Conservation (phyloP, 2,113 vertebrate genomes). For the Telmatochromis sp. region DNA sequence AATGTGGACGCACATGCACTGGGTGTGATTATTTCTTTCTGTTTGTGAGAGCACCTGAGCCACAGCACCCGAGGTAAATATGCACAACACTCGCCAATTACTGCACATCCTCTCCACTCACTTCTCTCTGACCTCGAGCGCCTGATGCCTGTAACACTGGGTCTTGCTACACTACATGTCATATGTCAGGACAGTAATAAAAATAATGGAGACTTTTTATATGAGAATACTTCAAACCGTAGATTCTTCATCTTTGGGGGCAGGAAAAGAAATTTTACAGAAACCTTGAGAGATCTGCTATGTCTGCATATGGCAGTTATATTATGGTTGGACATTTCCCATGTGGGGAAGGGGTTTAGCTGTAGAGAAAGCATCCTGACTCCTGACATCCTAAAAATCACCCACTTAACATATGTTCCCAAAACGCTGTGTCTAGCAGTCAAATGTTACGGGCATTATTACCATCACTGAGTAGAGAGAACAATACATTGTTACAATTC, state of each 20-base stretch:
- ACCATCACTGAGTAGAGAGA: neutral
- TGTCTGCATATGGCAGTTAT: neutral
- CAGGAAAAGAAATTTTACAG: neutral
- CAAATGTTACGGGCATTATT: neutral
- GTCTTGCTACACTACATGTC: neutral
- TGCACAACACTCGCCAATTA: neutral
- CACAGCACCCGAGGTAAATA: neutral
- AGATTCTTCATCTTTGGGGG: neutral
- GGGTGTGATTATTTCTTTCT: neutral
- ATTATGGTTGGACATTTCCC: neutral
- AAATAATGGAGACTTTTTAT: neutral
- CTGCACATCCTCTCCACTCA: neutral
- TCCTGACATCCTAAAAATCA: neutral
- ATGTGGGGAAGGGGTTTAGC: neutral
- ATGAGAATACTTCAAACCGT: neutral
- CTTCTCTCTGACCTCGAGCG: neutral
- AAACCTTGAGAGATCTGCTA: neutral
- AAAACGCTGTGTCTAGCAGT: neutral
- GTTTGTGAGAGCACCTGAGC: slow-evolving; percentile 14
- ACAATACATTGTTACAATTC: neutral
- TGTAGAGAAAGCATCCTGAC: neutral
- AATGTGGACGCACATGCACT: neutral
- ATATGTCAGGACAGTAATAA: neutral
- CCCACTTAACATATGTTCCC: neutral
- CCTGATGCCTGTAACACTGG: neutral